Conservation (phyloP, 2,797 vertebrate species). For the Arrhamphus sclerolepis region DNA sequence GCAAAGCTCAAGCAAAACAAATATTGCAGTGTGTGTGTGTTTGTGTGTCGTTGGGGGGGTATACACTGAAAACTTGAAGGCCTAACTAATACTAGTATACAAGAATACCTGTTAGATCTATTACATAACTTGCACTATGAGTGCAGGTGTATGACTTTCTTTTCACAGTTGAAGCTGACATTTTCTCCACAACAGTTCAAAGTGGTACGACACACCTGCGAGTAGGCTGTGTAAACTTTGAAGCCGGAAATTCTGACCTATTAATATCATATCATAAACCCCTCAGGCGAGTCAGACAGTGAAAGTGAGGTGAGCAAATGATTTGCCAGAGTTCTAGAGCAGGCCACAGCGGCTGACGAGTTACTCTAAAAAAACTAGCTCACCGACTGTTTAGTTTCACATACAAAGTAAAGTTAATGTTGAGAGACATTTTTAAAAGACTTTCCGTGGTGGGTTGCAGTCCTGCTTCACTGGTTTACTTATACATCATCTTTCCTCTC, state of each 20-base stretch:
- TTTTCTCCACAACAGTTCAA: slow-evolving; percentile 16
- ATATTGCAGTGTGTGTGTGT: too few species aligned
- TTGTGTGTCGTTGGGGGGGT: too few species aligned
- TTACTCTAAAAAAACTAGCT: not conserved
- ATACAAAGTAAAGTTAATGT: not conserved
- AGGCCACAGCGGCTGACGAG: slow-evolving; percentile 1
- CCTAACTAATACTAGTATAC: too few species aligned
- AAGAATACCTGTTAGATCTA: too few species aligned
- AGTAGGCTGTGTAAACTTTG: slow-evolving; percentile 28
- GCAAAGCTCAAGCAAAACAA: too few species aligned
- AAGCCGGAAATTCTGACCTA: slow-evolving; percentile 25
- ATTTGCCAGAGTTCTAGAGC: slow-evolving; percentile 9
- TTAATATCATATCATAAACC: slow-evolving; percentile 13
- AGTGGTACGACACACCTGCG: not conserved
- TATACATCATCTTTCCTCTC: not conserved
- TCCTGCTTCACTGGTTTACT: slow-evolving; percentile 1
- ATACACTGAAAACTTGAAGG: too few species aligned
- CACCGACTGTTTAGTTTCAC: not conserved
- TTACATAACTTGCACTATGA: too few species aligned
- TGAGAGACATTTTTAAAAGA: not conserved
- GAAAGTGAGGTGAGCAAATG: slow-evolving; percentile 13
- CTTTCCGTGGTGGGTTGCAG: not conserved
- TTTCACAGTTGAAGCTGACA: slow-evolving; percentile 9
- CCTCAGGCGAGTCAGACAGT: slow-evolving; percentile 6
- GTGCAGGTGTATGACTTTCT: not conserved